Base-by-base conservation (phyloP, 2,888 invertebrate species). In the Folsomia candida region DNA sequence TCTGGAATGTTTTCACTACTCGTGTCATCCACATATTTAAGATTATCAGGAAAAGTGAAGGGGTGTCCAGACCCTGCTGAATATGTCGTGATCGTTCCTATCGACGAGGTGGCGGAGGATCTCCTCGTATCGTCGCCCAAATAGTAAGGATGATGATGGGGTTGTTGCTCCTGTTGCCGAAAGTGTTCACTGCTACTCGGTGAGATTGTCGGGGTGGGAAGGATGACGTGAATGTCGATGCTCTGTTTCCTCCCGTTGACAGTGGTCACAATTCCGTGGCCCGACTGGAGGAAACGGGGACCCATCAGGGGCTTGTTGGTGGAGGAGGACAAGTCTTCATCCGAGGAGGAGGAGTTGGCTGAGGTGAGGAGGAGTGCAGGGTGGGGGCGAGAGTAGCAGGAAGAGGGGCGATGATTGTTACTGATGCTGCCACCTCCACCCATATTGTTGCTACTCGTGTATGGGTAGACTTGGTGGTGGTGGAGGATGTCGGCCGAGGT, bases 191-290 rank as follows among this genome's bases (percentile, higher is more conserved):
- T 92, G 47, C 88, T 88, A 82, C 89, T 88, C 9, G 93, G 93
- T 51, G 93, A 93, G 66, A 91, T 87, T 68, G 92, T 91, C n/a
- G 93, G 92, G 25, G 91, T 91, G 61, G 91, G 89, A 81, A 90
- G 89, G 76, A 90, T 91, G 76, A 91, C 89, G 79, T 80, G 81
- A 72, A 81, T 81, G 72, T 81, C 81, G 65, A 81, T 81, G 66
- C 70, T 76, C 59, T 76, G 76, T 47, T 51, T 22, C 66, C 54
- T 37, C 62, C 26, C 18, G n/a, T n/a, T n/a, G n/a, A n/a, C n/a
- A n/a, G n/a, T n/a, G n/a, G n/a, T n/a, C n/a, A n/a, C n/a, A n/a
- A n/a, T n/a, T 9, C 47, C 47, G 47, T 18, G 9, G 47, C 47
- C 47, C 57, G 26, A 6, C 29, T 22, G 18, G 6, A 27, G 1